Conservation (phyloP, 2,113 vertebrate species). For the Macrotus californicus region DNA sequence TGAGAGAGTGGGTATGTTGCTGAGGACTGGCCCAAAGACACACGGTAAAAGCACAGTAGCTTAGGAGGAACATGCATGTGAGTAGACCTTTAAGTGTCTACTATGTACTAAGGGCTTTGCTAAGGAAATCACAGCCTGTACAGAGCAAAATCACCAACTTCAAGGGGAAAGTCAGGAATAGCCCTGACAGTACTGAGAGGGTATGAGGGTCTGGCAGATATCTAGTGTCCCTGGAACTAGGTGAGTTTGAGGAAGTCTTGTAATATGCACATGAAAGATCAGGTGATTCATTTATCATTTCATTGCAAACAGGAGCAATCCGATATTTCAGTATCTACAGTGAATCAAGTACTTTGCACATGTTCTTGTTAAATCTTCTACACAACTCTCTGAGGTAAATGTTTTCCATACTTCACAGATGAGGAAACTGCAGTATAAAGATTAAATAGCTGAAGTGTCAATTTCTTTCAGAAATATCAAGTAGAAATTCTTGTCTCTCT, state of each 20-base stretch:
- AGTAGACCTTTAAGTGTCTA: background rate
- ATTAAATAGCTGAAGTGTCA: background rate
- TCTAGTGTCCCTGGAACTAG: background rate
- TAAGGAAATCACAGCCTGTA: background rate
- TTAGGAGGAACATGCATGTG: background rate
- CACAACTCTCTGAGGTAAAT: background rate
- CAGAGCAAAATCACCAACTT: background rate
- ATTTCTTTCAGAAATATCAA: background rate
- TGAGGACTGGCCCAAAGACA: background rate
- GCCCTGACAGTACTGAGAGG: background rate
- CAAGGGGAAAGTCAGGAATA: background rate
- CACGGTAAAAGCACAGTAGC: background rate
- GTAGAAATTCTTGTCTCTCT: background rate
- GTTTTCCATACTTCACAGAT: background rate
- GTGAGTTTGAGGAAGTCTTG: background rate
- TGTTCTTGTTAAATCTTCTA: background rate
- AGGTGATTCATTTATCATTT: background rate
- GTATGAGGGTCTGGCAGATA: background rate
- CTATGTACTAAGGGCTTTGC: background rate
- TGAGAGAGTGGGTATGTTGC: background rate
- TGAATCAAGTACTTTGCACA: background rate
- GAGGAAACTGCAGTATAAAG: background rate
- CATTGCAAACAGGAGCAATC: background rate
- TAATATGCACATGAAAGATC: background rate
- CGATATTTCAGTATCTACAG: background rate